These are phyloP conservation scores for Puffinus mauretanicus DNA, from an alignment of 2,113 vertebrate species.

Conservation along the genomic window DNA sequence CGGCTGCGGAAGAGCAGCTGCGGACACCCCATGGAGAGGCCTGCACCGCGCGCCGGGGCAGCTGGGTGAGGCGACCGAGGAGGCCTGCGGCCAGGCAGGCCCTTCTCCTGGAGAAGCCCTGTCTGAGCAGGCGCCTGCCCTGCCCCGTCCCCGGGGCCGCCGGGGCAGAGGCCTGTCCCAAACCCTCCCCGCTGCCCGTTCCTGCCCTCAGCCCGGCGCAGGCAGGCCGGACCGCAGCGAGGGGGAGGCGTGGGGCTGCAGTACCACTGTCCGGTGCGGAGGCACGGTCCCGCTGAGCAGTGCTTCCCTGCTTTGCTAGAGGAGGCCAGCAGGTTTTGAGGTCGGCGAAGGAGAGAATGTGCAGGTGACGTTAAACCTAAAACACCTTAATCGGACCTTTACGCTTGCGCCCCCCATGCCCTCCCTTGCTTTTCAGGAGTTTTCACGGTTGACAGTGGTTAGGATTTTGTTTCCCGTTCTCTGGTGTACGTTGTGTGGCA, in stretches of 20 bases:
- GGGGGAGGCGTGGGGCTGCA: background rate
- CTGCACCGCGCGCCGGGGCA: background rate
- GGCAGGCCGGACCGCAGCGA: accelerated
- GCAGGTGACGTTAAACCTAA: accelerated
- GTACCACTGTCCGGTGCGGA: accelerated
- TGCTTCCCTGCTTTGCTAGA: background rate
- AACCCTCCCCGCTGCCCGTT: too few species aligned
- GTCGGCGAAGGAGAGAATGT: background rate
- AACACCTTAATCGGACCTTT: accelerated
- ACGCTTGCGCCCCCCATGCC: accelerated
- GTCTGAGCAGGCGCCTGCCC: too few species aligned
- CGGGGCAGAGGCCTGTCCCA: too few species aligned
- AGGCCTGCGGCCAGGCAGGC: too few species aligned
- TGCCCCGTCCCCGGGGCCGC: too few species aligned
- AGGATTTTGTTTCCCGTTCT: background rate
- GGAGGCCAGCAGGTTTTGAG: background rate
- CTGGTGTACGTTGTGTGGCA: background rate
- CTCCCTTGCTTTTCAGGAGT: background rate
- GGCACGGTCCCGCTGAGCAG: too few species aligned
- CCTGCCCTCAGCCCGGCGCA: background rate
- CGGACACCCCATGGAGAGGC: accelerated
- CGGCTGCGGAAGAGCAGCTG: background rate
- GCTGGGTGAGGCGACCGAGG: too few species aligned
- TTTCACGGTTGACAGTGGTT: accelerated
- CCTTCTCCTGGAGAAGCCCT: too few species aligned